Percentiles rank a stretch among this genome's conserved stretches.
These are phyloP conservation scores for Lepidocyrtoides sp. DNA, from an alignment of 2,888 invertebrate species.

Conservation along the genomic window DNA sequence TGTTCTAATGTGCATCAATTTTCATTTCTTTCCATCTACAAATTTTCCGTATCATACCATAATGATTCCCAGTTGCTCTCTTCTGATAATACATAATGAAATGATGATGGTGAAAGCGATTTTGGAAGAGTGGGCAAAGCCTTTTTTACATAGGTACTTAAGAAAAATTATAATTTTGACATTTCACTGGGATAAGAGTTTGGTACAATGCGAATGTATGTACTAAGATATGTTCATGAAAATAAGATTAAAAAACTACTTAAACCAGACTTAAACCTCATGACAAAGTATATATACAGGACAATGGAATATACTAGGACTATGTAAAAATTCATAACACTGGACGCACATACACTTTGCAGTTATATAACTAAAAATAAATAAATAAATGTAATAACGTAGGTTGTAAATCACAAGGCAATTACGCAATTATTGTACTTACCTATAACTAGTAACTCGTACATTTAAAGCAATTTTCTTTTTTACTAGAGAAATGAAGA, in stretches of 20 bases:
- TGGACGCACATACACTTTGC: too few relatives aligned
- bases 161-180: conserved; percentile 34
- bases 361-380: too few relatives aligned
- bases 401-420: neutral
- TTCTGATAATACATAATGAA: neutral
- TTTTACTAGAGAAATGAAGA: neutral
- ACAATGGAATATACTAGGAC: neutral
- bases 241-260: too few relatives aligned
- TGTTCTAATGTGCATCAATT: conserved; percentile 41
- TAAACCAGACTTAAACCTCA: too few relatives aligned
- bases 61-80: neutral
- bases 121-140: neutral
- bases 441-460: neutral
- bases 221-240: too few relatives aligned
- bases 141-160: neutral
- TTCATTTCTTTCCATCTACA: conserved; percentile 11
- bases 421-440: neutral
- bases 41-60: neutral
- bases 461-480: neutral
- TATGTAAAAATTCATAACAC: too few relatives aligned
- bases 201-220: neutral
- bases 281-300: neutral
- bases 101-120: neutral
- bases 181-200: neutral
- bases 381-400: neutral